Evolutionary conservation across 2,797 vertebrate genomes (phyloP), one percentile per base, ranked within the genome.

Genomic region (Okamejei kenojei): DNA sequence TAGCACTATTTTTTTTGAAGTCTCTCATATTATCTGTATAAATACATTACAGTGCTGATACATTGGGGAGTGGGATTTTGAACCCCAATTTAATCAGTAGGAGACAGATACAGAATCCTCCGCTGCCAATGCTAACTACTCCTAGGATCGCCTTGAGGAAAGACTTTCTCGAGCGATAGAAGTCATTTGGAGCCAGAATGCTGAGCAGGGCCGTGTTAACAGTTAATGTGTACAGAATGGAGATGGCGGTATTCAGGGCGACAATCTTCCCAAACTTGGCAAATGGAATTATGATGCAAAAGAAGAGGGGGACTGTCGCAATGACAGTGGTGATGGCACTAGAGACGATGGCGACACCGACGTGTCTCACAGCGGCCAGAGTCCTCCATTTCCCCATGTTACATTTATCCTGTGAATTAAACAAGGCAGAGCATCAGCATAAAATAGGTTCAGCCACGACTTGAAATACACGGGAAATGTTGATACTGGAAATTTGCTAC

Each of bases 191-290:
- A 0, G 95, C 98, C 97, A 98, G 96, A 94, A 96, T 95, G 84
- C 97, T 98, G 76, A 99, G 95, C 95, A 97, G 96, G 93, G 98
- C 98, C 0, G 98, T 98, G 94, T 98, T 99, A 94, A 98, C 97
- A 0, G 98, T 98, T 76, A 99, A 94, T 0, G 98, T 99, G 96
- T 98, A 99, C 23, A 98, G 94, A 94, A 99, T 98, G 95, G 98
- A 99, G n/a, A 99, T 95, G 0, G 96, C 97, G 0, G 99, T 99
- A 97, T 99, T 99, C 93, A 99, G 97, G 7, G 98, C 98, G 94
- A 99, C 98, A 0, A 99, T 99, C 96, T 99, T 98, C 94, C 99
- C 99, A 0, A 99, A 99, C 94, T 99, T 99, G 92, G 98, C 98
- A 0, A 99, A 99, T 68, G 99, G 98, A 94, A 98, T 98, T 0